phyloP scores from a whole-genome alignment of 1,140 invertebrate species.

The Panagrolaimus sp. region DNA sequence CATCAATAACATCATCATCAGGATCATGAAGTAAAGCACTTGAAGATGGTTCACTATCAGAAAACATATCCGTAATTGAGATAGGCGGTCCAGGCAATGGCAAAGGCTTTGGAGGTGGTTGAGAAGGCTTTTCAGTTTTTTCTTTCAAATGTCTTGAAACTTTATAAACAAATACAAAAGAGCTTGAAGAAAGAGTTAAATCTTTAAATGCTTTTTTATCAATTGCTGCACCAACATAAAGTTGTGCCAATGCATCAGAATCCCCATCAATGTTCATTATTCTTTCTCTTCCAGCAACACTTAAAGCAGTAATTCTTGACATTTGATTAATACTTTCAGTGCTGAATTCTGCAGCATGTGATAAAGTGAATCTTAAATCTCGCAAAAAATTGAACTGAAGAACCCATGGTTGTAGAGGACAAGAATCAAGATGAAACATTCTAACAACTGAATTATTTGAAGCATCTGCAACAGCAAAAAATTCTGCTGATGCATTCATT shows the following conservation, averaged over 20 bases:
- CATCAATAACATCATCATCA: neutral
- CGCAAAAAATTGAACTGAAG: neutral
- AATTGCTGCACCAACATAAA: neutral
- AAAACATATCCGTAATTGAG: neutral
- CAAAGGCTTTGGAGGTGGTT: neutral
- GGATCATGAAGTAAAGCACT: neutral
- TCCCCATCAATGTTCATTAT: neutral
- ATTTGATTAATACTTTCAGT: neutral
- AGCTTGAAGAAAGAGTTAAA: neutral
- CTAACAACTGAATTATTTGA: neutral
- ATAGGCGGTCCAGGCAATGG: neutral
- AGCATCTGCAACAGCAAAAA: neutral
- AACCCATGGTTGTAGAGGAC: neutral
- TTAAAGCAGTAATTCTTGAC: neutral
- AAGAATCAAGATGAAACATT: conserved; percentile 1
- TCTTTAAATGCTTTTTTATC: neutral
- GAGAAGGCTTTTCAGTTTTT: neutral
- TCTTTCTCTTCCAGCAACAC: neutral
- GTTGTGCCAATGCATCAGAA: neutral
- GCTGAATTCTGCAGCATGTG: neutral
- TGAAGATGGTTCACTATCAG: neutral
- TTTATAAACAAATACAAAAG: neutral
- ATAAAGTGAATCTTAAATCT: neutral
- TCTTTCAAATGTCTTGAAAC: neutral
- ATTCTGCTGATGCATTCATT: neutral